phyloP scores from a whole-genome alignment of 2,888 invertebrate species.

The Lissocephala sabroskyi region DNA sequence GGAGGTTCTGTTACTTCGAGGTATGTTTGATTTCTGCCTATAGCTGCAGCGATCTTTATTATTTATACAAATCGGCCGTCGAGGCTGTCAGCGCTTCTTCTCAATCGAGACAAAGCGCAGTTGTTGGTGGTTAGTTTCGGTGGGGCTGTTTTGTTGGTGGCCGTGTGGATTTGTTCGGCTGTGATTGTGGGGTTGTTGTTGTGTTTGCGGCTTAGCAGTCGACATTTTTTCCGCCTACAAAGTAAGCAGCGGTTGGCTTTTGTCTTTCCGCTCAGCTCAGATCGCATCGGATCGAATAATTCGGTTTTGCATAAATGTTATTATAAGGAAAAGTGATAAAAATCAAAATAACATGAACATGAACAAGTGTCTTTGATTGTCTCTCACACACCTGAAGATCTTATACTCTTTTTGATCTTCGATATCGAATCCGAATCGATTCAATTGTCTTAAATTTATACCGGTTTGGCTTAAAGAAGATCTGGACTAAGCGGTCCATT shows the following conservation, averaged over 20 bases:
- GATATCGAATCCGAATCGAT: no score
- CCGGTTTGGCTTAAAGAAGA: no score
- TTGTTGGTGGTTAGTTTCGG: conserved; percentile 32
- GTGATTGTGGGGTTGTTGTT: no score
- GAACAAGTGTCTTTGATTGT: no score
- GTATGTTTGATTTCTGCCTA: conserved; percentile 46
- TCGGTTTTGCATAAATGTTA: conserved; percentile 57
- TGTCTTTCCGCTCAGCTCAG: conserved; percentile 31
- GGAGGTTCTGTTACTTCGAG: conserved; percentile 44
- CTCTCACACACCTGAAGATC: no score
- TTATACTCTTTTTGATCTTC: no score
- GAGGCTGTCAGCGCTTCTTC: conserved; percentile 48
- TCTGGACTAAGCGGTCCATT: no score
- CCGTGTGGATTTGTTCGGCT: no score
- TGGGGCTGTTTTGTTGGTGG: neutral
- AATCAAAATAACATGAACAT: conserved; percentile 42
- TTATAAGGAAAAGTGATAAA: conserved; percentile 55
- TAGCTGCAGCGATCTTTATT: conserved; percentile 27
- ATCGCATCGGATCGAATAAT: no score
- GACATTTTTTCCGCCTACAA: conserved; percentile 48
- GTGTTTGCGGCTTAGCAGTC: neutral
- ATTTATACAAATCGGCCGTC: conserved; percentile 54
- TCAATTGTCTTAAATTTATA: no score
- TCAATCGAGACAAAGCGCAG: conserved; percentile 45
- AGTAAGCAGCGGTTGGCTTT: conserved; percentile 38